phyloP scores from a whole-genome alignment of 2,797 vertebrate genomes.

The Anomalospiza imberbis region DNA sequence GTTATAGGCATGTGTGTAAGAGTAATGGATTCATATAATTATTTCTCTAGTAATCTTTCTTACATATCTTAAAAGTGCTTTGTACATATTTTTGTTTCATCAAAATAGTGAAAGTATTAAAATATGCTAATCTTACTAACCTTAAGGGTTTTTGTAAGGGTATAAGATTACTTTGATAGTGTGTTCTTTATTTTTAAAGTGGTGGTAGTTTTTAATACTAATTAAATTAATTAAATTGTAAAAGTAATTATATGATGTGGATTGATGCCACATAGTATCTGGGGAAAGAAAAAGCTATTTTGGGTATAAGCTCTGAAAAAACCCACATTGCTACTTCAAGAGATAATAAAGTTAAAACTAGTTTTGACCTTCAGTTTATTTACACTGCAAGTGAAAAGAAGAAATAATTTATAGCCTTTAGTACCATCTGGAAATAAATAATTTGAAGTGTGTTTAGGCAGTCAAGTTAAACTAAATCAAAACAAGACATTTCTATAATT shows the following conservation, averaged over 20 bases:
- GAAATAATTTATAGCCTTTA: neutral
- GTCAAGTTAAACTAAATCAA: constrained; percentile 37
- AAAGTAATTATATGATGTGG: neutral
- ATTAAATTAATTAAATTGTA: neutral
- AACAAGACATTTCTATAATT: constrained; percentile 14
- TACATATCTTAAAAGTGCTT: neutral
- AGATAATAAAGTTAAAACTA: neutral
- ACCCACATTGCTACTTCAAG: neutral
- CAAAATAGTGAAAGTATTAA: neutral
- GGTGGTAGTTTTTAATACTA: neutral
- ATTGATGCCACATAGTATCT: neutral
- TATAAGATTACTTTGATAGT: neutral
- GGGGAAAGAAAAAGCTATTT: neutral
- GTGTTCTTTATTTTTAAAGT: neutral
- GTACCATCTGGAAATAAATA: constrained; percentile 31
- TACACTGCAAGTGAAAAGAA: neutral
- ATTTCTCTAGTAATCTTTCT: neutral
- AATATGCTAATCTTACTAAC: neutral
- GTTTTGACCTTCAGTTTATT: neutral
- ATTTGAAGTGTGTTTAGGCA: constrained; percentile 24
- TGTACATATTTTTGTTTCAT: neutral
- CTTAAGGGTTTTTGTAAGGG: neutral
- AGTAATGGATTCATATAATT: neutral
- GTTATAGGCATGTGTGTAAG: neutral
- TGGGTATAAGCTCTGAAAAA: neutral